Conservation (phyloP, 2,113 vertebrate species). For the Alligator mississippiensis region DNA sequence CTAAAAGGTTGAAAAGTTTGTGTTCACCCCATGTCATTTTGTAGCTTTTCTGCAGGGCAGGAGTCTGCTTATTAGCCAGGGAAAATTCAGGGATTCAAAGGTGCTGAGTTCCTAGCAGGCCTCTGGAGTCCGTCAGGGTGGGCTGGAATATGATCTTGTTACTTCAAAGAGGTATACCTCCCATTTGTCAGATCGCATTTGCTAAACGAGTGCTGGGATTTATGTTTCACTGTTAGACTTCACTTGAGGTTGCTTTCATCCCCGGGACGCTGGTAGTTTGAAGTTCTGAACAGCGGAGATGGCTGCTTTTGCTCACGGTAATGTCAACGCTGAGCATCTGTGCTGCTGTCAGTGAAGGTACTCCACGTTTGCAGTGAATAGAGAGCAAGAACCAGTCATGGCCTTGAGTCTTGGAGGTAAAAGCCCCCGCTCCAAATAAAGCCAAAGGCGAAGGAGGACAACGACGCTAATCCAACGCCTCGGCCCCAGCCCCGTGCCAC, state of each 20-base stretch:
- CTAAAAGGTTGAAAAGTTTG: neutral
- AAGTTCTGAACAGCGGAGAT: neutral
- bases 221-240: neutral
- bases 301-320: neutral
- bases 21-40: neutral
- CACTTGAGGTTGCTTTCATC: neutral
- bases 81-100: neutral
- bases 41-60: neutral
- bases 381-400: neutral
- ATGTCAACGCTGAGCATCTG: neutral
- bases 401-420: neutral
- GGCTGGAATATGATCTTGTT: too few species aligned
- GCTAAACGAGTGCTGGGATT: neutral
- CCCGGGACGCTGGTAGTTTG: neutral
- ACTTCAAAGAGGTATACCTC: neutral
- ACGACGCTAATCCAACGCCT: fast-evolving
- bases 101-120: neutral
- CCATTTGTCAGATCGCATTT: neutral
- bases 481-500: fast-evolving
- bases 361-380: neutral
- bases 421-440: neutral
- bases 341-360: too few species aligned
- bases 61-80: neutral
- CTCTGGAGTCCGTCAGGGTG: neutral
- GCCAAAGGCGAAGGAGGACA: neutral